phyloP scores from a whole-genome alignment of 2,113 vertebrate species.

The Bungarus multicinctus region DNA sequence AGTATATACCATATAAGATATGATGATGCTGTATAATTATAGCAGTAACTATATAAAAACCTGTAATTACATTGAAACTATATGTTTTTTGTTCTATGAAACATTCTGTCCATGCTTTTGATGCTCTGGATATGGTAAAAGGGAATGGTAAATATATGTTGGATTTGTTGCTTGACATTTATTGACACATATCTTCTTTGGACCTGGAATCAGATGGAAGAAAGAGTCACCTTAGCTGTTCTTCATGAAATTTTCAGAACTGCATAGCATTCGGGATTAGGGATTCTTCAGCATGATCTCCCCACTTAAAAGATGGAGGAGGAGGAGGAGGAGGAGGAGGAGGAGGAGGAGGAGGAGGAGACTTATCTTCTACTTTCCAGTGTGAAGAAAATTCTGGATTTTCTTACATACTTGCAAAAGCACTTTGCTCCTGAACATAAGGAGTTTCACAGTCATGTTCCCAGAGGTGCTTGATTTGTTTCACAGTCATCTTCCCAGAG shows the following conservation, averaged over 20 bases:
- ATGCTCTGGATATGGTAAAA: constrained; percentile 13
- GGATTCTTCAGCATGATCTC: neutral
- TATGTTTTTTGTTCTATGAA: constrained; percentile 42
- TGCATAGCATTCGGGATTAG: neutral
- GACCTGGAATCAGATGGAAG: neutral
- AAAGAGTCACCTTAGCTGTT: neutral
- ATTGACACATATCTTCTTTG: neutral
- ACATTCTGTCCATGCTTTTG: constrained; percentile 28
- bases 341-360: too few relatives aligned
- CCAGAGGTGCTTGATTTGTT: neutral
- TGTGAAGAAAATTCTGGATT: neutral
- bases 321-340: too few relatives aligned
- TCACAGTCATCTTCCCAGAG: neutral
- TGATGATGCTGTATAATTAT: constrained; percentile 62
- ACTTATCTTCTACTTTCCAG: neutral
- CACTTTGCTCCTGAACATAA: neutral
- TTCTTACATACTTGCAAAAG: neutral
- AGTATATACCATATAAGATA: constrained; percentile 43
- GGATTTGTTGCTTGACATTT: neutral
- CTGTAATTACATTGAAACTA: constrained; percentile 50
- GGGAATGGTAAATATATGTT: neutral
- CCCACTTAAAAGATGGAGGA: neutral
- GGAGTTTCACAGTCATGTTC: neutral
- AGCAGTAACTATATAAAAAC: constrained; percentile 43
- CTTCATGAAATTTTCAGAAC: neutral